Conservation (phyloP, 2,888 invertebrate species). For the Acronicta leporina region DNA sequence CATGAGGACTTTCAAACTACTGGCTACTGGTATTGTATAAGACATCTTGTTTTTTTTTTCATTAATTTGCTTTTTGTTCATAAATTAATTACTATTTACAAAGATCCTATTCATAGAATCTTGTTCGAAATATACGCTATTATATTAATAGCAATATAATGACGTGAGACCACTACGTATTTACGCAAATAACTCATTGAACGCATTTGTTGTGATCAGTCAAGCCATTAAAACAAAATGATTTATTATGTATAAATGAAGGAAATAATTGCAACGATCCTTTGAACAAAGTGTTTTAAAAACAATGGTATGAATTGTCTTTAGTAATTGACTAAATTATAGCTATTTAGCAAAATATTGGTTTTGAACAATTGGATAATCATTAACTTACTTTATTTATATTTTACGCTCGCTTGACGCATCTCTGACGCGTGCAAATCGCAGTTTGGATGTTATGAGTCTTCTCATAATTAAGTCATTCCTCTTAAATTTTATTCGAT, state of each 20-base stretch:
- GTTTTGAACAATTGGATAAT: not conserved
- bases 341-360: not conserved
- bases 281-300: not conserved
- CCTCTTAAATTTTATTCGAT: not conserved
- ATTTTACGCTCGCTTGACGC: not conserved
- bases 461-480: not conserved
- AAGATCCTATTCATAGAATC: no score
- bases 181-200: constrained; percentile 7
- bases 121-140: not conserved
- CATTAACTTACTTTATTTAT: not conserved
- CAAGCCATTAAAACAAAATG: constrained; percentile 10
- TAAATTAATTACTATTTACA: no score
- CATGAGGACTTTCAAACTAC: no score
- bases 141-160: constrained; percentile 1
- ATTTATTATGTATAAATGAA: constrained; percentile 6
- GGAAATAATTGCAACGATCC: not conserved
- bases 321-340: not conserved
- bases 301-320: constrained; percentile 9
- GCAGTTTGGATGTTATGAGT: not conserved
- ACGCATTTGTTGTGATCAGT: constrained; percentile 13
- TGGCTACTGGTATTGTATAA: no score
- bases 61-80: no score
- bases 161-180: not conserved
- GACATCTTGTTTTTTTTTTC: no score
- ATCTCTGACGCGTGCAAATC: not conserved